Conservation (phyloP, 1,140 invertebrate genomes). For the Bicyclus anynana region DNA sequence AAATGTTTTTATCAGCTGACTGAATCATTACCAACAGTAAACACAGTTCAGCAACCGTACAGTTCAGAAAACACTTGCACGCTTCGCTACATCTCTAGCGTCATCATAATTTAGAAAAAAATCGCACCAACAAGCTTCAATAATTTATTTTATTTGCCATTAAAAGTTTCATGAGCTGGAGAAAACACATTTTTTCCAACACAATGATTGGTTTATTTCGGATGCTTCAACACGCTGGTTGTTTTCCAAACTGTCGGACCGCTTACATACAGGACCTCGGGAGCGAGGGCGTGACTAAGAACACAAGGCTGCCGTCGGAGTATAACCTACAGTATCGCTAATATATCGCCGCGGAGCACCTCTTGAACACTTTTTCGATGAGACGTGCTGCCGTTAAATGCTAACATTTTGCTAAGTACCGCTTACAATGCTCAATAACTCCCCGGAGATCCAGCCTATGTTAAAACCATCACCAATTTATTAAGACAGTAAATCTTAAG, state of each 20-base stretch:
- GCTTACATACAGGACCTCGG: background rate
- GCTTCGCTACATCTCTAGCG: too few relatives aligned
- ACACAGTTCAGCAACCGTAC: background rate
- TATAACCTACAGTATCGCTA: conserved; percentile 22
- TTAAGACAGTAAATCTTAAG: too few relatives aligned
- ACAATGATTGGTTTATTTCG: too few relatives aligned
- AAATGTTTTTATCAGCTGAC: background rate
- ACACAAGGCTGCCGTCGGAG: conserved; percentile 22
- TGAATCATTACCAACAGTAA: background rate
- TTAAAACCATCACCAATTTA: background rate
- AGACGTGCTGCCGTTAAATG: conserved; percentile 24
- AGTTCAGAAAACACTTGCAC: background rate
- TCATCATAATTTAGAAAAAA: too few relatives aligned
- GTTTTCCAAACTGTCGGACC: background rate
- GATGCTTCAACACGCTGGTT: too few relatives aligned
- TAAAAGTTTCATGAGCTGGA: too few relatives aligned
- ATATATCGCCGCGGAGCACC: conserved; percentile 35
- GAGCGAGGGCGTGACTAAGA: background rate
- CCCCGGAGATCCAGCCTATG: background rate
- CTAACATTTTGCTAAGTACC: conserved; percentile 26
- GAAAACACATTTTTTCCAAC: too few relatives aligned
- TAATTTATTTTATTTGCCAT: too few relatives aligned
- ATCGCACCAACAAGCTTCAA: too few relatives aligned
- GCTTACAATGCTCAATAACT: conserved; percentile 24
- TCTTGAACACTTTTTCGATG: conserved; percentile 40